These are phyloP conservation scores for Protonemura montana DNA, from an alignment of 2,888 invertebrate species.

Conservation along the genomic window DNA sequence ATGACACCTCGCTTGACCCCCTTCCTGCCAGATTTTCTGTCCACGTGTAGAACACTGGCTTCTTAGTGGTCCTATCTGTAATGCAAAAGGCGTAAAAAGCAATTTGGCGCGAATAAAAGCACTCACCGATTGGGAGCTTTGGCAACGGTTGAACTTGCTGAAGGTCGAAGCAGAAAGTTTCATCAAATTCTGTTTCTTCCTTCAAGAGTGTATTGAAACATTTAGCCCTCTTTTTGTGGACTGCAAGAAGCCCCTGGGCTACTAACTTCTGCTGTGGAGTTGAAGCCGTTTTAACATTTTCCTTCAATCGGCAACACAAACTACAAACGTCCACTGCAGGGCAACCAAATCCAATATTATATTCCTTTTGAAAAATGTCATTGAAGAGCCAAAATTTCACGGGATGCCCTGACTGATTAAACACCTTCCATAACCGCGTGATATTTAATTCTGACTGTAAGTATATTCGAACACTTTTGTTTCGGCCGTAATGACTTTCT, in stretches of 20 bases:
- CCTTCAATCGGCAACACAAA: not conserved
- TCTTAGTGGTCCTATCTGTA: not conserved
- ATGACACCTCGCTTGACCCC: slow-evolving; percentile 33
- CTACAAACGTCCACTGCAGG: slow-evolving; percentile 16
- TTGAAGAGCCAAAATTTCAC: slow-evolving; percentile 18
- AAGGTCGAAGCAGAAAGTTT: slow-evolving; percentile 31
- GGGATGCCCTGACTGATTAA: not conserved
- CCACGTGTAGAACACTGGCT: slow-evolving; percentile 33
- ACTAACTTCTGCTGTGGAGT: not conserved
- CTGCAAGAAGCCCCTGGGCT: not conserved
- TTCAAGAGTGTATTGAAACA: not conserved
- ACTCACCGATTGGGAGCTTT: slow-evolving; percentile 20
- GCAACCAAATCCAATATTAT: slow-evolving; percentile 16
- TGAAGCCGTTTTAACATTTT: not conserved
- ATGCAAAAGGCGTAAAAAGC: slow-evolving; percentile 22
- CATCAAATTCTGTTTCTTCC: slow-evolving; percentile 14
- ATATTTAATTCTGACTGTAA: slow-evolving; percentile 14
- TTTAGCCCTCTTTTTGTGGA: slow-evolving; percentile 24
- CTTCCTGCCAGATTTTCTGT: slow-evolving; percentile 16
- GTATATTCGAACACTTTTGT: slow-evolving; percentile 31
- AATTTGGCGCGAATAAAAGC: slow-evolving; percentile 23
- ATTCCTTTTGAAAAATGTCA: slow-evolving; percentile 21
- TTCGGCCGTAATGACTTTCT: slow-evolving; percentile 26
- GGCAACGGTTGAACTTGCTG: slow-evolving; percentile 29
- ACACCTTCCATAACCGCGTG: slow-evolving; percentile 22